Evolutionary conservation across 2,797 vertebrate species (phyloP), one percentile per base, ranked within the genome.

Genomic region (Propithecus perrieri): DNA sequence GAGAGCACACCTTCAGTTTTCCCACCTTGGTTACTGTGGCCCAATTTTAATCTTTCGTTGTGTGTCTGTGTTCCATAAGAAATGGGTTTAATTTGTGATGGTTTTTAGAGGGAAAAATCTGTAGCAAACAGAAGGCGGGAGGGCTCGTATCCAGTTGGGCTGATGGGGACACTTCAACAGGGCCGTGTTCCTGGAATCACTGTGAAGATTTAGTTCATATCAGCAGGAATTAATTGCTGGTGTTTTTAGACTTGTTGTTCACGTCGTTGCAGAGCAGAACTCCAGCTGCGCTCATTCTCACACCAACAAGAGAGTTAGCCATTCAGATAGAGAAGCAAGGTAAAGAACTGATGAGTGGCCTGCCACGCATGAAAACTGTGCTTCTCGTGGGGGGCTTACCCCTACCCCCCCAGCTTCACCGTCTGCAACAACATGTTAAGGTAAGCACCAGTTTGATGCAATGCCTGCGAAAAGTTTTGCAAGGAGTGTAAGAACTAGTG

Each of bases 341-440:
- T 6, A 99, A 99, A 96, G 99, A 99, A 94, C 97, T 99, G 98
- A 99, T 99, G 98, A 97, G 98, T 18, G 99, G 99, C 12, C 98
- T 99, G 24, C 99, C 99, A 2, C 99, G 99, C 98, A 99, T 99
- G 99, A 99, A 99, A 94, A 99, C 99, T 0, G 99, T 99, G 0
- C 99, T 99, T 38, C 98, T 99, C 38, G 99, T 99, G 2, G 99
- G 99, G 0, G 99, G 99, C 72, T 98, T 99, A 98, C 99, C 99
- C 0, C 97, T 99, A 50, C 99, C 99, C 2, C 99, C 99, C 0
- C 99, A 99, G 98, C 99, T 99, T 14, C 99, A 99, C 94, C 99
- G 99, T 1, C 98, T 99, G 91, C 99, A 98, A 94, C 99, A 99
- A 89, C 99, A 91, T 30, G 99, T 99, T 76, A 99, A 99, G 99